These are phyloP conservation scores for Lepidostoma basale DNA, from an alignment of 1,140 invertebrate genomes.

Conservation along the genomic window DNA sequence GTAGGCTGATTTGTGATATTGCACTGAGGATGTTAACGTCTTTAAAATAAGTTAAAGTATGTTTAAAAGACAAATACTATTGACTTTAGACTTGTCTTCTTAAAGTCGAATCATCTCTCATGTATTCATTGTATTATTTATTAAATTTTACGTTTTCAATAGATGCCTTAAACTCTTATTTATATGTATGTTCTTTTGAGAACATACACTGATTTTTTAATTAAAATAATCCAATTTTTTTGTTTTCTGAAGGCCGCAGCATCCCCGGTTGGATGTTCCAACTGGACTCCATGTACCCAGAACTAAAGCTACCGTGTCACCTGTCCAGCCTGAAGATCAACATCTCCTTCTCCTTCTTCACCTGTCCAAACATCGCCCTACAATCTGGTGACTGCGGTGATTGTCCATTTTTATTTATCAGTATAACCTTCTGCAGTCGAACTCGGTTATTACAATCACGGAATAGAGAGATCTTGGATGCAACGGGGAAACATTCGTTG, in stretches of 20 bases:
- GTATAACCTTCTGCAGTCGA: not conserved
- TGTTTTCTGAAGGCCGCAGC: not conserved
- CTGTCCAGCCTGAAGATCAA: constrained; percentile 14
- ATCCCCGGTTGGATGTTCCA: constrained; percentile 11
- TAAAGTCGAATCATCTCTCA: no score
- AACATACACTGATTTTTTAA: not conserved
- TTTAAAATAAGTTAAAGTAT: not conserved
- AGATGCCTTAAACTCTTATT: not conserved
- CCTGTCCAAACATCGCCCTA: not conserved
- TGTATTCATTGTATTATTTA: not conserved
- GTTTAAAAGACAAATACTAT: no score
- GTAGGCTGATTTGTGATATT: not conserved
- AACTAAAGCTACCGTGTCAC: constrained; percentile 7
- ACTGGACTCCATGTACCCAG: constrained; percentile 19
- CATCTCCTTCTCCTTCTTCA: constrained; percentile 18
- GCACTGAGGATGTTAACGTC: not conserved
- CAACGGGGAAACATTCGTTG: no score
- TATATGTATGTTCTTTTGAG: not conserved
- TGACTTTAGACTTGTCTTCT: not conserved
- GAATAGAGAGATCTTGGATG: not conserved
- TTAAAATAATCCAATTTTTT: not conserved
- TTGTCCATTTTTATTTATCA: not conserved
- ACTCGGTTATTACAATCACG: no score
- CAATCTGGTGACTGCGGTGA: not conserved
- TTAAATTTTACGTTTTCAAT: not conserved